These are phyloP conservation scores for Thalassarche chlororhynchos DNA, from an alignment of 2,113 vertebrate genomes.

Conservation along the genomic window DNA sequence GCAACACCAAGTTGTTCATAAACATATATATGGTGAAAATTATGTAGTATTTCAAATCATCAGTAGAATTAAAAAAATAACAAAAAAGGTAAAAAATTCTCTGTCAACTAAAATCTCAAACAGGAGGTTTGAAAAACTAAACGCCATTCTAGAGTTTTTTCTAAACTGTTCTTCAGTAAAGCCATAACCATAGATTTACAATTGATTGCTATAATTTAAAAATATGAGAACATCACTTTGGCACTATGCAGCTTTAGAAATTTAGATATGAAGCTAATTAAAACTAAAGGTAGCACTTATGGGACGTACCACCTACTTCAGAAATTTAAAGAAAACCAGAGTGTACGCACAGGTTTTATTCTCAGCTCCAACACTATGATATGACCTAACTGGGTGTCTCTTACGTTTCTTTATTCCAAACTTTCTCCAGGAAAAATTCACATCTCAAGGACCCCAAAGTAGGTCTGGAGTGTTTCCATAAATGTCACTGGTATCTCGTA, in stretches of 20 bases:
- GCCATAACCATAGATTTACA: background rate
- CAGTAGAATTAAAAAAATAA: background rate
- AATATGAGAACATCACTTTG: background rate
- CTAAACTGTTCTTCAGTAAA: conserved; percentile 11
- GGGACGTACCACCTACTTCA: background rate
- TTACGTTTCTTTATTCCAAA: background rate
- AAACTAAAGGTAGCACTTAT: background rate
- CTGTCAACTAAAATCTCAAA: background rate
- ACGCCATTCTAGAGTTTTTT: background rate
- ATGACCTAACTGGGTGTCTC: background rate
- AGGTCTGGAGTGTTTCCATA: background rate
- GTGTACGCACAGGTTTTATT: background rate
- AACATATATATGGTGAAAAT: background rate
- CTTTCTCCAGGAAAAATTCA: background rate
- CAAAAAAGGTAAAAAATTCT: background rate
- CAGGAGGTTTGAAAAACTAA: background rate
- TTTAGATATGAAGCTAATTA: background rate
- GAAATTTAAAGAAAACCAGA: background rate
- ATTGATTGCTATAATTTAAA: background rate
- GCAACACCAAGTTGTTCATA: background rate
- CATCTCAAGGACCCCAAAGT: background rate
- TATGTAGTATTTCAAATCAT: background rate
- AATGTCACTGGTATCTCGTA: background rate
- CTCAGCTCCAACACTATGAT: background rate
- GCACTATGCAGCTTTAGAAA: background rate